Conservation (phyloP, 92 coral and sea anemone species). For the Porites cylindrica region DNA sequence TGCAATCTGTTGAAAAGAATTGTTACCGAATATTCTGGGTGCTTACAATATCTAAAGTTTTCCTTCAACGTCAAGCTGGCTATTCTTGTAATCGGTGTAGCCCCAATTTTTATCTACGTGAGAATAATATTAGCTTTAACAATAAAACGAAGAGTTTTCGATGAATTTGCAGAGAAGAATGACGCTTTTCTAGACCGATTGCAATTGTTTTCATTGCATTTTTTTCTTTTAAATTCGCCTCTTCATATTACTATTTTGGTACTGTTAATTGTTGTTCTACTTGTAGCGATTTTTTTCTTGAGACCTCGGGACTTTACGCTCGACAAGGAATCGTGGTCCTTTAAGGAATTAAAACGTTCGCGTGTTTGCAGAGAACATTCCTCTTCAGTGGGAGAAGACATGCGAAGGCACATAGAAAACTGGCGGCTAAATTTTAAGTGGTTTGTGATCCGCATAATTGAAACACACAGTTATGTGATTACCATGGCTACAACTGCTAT, state of each 20-base stretch:
- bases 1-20: background rate
- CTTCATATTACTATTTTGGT: too few relatives aligned
- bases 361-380: too few relatives aligned
- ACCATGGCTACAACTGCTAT: too few relatives aligned
- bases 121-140: background rate
- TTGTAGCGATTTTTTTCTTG: background rate
- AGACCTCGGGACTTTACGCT: background rate
- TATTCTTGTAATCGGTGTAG: background rate
- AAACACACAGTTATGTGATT: too few relatives aligned
- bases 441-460: background rate
- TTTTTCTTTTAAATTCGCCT: too few relatives aligned
- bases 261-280: too few relatives aligned
- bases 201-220: too few relatives aligned
- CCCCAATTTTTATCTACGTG: background rate
- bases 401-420: background rate
- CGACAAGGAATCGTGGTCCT: too few relatives aligned
- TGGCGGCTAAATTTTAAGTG: background rate
- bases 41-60: background rate
- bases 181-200: too few relatives aligned
- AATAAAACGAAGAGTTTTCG: background rate
- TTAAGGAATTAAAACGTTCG: too few relatives aligned
- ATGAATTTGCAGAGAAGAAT: too few relatives aligned
- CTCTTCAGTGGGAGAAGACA: background rate
- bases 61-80: constrained; percentile 3
- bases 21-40: background rate